Evolutionary conservation across 1,140 invertebrate species (phyloP), one percentile per base, ranked within the genome.

Genomic region (Drosophila virilis): DNA sequence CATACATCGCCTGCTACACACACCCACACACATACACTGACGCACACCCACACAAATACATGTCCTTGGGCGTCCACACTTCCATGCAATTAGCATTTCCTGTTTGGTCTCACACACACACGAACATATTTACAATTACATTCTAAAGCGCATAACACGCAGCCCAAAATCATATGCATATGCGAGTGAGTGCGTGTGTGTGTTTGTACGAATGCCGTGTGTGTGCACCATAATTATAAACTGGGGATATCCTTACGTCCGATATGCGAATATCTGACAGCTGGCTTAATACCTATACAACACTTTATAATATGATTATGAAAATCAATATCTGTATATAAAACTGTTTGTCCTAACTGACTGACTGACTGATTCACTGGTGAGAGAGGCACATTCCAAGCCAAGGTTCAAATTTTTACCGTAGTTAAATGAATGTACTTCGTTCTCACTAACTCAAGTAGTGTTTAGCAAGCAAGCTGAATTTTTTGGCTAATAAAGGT

Each of bases 81-180:
- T 86, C 69, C 82, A 78, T 78, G 82, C 77, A 86, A 86, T 86
- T 86, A 86, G 77, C 81, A 80, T 85, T 85, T 85, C 81, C 77
- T 85, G 74, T 80, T 77, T 77, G 74, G 66, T 58, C 68, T 74
- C 60, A 37, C 69, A 64, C 65, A 69, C 43, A 64, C 38, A 55
- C 13, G 55, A 37, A 55, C 22, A 45, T 6, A 40, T 40, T 50
- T 15, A 45, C 40, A 58, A 54, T 50, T 38, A 60, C 28, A 33
- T 46, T 45, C 9, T 17, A 15, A 33, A 42, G 15, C 51, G 71
- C 50, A 80, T 74, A 66, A 69, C 75, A 78, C 78, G 55, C 74
- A 46, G 79, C 68, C 83, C 78, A 88, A 86, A 88, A 88, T 89
- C 66, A 88, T 71, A 57, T 72, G 51, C 46, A 54, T 48, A 35